Conservation (phyloP, 2,888 invertebrate genomes). For the Drosophila stalkeri region DNA sequence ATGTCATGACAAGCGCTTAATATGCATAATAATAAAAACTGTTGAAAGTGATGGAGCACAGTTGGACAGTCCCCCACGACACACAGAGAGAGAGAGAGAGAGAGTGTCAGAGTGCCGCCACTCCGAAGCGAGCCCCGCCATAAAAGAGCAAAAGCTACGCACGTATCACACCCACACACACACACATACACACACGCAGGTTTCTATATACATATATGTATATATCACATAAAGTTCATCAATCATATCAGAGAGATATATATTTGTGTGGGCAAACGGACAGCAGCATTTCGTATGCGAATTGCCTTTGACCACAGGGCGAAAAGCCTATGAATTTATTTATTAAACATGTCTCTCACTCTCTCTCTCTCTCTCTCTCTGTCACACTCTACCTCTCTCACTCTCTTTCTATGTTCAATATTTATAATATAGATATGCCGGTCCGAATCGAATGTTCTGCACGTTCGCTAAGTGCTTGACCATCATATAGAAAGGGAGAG, state of each 20-base stretch:
- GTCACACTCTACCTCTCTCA: too few species aligned
- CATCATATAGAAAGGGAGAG: too few species aligned
- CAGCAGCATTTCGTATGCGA: conserved; percentile 57
- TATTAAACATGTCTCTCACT: conserved; percentile 47
- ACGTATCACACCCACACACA: conserved; percentile 28
- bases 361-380: not conserved
- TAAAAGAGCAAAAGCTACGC: conserved; percentile 37
- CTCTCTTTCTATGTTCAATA: conserved; percentile 18
- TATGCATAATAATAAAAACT: conserved; percentile 77
- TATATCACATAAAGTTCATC: conserved; percentile 56
- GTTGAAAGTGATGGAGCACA: conserved; percentile 58
- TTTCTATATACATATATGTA: not conserved
- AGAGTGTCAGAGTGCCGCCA: too few species aligned
- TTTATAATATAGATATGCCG: conserved; percentile 33
- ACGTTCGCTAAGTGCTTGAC: conserved; percentile 39
- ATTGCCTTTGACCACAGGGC: conserved; percentile 41
- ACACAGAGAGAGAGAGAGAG: not conserved
- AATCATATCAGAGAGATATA: conserved; percentile 50
- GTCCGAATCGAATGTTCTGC: conserved; percentile 8
- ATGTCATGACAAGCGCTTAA: conserved; percentile 73
- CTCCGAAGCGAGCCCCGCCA: not conserved
- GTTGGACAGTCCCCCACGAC: not conserved
- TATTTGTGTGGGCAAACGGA: conserved; percentile 52
- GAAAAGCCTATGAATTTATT: conserved; percentile 58
- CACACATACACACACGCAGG: not conserved